Base-by-base conservation (phyloP, 2,888 invertebrate genomes). In the Callimorpha dominula region DNA sequence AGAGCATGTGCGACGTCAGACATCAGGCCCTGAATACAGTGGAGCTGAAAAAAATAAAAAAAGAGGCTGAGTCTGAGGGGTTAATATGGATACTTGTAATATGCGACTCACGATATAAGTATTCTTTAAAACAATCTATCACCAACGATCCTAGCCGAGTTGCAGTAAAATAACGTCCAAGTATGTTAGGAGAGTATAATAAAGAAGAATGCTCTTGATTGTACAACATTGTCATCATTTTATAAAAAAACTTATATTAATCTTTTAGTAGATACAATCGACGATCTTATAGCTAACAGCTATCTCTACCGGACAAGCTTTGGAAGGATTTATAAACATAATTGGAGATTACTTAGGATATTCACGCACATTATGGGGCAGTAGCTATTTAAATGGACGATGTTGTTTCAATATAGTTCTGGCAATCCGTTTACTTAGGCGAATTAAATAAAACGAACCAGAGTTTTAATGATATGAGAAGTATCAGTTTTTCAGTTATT, bases 1-100 rank as follows among this genome's bases (percentile, higher is more conserved):
- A 8, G 12, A 66, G 20, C 82, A 82, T 9, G 82, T 82, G 9
- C 76, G 70, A n/a, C 62, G 71, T 7, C 82, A 82, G 46, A 73
- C 20, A 11, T 76, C 74, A 20, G 76, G 9, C 11, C 75, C 50
- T 12, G 43, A 46, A 62, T 81, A 82, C 9, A 60, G 72, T 79
- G 68, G 50, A 74, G 74, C 5, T 70, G 11, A 20, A 74, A 71
- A 15, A 20, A 63, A 9, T 31, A 52, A 50, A 11, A 2, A 15
- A 31, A 9, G 17, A 43, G 11, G 0, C 31, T 12, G 14, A 4
- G 12, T 20, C n/a, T n/a, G n/a, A 31, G 31, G 31, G 31, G 31
- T 31, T 31, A 2, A 1, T 1, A 31, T 31, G 31, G 31, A 31
- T 31, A 31, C 31, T 31, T 31, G 31, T 31, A 31, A 31, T 31